Base-by-base conservation (phyloP, 2,113 vertebrate genomes). In the Oncorhynchus gorbuscha region DNA sequence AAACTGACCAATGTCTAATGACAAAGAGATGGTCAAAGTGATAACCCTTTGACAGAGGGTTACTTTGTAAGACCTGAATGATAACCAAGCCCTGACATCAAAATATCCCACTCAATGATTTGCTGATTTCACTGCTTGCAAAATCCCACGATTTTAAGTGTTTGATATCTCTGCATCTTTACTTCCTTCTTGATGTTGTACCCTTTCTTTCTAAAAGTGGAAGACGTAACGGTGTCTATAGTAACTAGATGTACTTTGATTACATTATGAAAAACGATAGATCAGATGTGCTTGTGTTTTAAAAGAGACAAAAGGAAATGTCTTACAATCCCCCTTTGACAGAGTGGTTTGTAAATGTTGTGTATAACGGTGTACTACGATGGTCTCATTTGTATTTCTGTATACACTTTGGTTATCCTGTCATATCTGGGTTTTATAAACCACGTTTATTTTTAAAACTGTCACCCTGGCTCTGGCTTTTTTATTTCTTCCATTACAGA, bases 391-490 rank as follows among this genome's bases (percentile, higher is more conserved):
- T 94, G 93, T 94, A 93, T 93, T 94, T 93, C 91, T 93, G 92
- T 94, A 93, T 82, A 91, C 93, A 94, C 93, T 93, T 93, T 94
- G 89, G 92, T 94, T 89, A 94, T 94, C 86, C 91, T 94, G 92
- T 94, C 90, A 93, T 93, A 93, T 92, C 90, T 94, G 91, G 93
- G 93, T 94, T 94, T 94, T 94, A 94, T 94, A 94, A 94, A 94
- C 94, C 93, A 94, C 87, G 75, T 84, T 92, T 93, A 94, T 94
- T 94, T 94, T 93, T 93, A 93, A 45, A 94, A 89, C 86, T 92
- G 79, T 84, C 85, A 30, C 73, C 77, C 71, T 75, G 92, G 67
- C 85, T 94, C 89, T 59, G 3, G 85, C 35, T 79, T 93, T 75
- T 45, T 75, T 45, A 78, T 87, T 82, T 83, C 81, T 77, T 61